Evolutionary conservation across 2,113 vertebrate species (phyloP).

Genomic region (Muscicapa adusta): DNA sequence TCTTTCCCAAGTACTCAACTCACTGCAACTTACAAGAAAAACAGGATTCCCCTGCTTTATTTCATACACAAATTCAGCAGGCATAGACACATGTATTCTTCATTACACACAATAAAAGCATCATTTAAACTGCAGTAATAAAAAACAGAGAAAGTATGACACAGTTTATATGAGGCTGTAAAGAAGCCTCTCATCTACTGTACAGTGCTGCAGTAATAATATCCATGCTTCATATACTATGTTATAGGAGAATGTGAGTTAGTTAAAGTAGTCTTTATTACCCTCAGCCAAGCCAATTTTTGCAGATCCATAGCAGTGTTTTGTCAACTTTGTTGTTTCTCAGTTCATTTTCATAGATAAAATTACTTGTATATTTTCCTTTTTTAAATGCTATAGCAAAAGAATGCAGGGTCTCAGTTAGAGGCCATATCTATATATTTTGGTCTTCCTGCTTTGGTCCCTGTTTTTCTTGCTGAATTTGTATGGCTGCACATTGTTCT

Average conservation of each 20-base stretch:
- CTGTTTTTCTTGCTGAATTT: background rate
- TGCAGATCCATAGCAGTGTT: background rate
- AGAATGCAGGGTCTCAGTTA: background rate
- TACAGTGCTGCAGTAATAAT: conserved; percentile 15
- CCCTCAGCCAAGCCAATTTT: background rate
- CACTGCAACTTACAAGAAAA: background rate
- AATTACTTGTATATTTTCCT: background rate
- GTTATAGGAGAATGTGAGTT: conserved; percentile 44
- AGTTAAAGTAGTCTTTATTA: conserved; percentile 36
- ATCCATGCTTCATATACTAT: conserved; percentile 1
- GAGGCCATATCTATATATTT: background rate
- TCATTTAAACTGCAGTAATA: conserved; percentile 35
- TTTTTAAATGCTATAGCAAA: background rate
- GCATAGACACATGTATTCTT: conserved; percentile 24
- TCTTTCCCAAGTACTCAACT: background rate
- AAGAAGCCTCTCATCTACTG: conserved; percentile 37
- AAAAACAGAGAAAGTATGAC: conserved; percentile 37
- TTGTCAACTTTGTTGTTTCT: background rate
- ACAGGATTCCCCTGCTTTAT: background rate
- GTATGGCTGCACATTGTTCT: background rate
- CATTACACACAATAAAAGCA: conserved; percentile 18
- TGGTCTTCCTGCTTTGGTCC: background rate
- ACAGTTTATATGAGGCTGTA: conserved; percentile 39
- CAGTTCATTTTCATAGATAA: background rate
- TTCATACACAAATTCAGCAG: background rate